Conservation (phyloP, 2,113 vertebrate genomes). For the Siniperca knerii region DNA sequence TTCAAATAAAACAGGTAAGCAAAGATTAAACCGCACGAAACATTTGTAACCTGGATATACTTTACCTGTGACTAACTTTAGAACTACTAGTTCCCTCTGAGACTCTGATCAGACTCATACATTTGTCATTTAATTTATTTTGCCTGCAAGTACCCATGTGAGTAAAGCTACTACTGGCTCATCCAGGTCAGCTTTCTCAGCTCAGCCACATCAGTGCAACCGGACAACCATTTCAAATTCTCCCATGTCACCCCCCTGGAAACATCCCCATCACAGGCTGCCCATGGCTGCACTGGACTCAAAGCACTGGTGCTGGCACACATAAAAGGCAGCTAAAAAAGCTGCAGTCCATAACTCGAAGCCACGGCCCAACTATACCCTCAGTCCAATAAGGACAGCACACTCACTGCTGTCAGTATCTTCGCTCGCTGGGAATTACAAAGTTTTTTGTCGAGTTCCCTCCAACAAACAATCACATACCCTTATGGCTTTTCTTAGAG, state of each 20-base stretch:
- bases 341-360: constrained; percentile 39
- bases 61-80: not conserved
- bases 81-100: not conserved
- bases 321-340: constrained; percentile 29
- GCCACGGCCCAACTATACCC: constrained; percentile 21
- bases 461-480: constrained; percentile 13
- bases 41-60: not conserved
- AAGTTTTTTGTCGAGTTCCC: constrained; percentile 5
- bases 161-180: constrained; percentile 31
- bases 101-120: not conserved
- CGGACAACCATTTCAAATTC: constrained; percentile 63
- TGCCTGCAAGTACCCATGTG: not conserved
- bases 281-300: constrained; percentile 40
- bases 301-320: constrained; percentile 36
- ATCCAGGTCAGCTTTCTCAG: constrained; percentile 56
- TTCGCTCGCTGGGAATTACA: not conserved
- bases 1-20: not conserved
- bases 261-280: constrained; percentile 39
- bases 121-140: constrained; percentile 12
- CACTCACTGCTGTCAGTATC: constrained; percentile 10
- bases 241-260: constrained; percentile 17
- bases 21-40: not conserved
- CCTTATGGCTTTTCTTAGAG: not conserved
- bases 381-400: constrained; percentile 6
- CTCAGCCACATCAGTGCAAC: constrained; percentile 35